These are phyloP conservation scores for Diplodus sargus DNA, from an alignment of 2,797 vertebrate species.

Conservation along the genomic window DNA sequence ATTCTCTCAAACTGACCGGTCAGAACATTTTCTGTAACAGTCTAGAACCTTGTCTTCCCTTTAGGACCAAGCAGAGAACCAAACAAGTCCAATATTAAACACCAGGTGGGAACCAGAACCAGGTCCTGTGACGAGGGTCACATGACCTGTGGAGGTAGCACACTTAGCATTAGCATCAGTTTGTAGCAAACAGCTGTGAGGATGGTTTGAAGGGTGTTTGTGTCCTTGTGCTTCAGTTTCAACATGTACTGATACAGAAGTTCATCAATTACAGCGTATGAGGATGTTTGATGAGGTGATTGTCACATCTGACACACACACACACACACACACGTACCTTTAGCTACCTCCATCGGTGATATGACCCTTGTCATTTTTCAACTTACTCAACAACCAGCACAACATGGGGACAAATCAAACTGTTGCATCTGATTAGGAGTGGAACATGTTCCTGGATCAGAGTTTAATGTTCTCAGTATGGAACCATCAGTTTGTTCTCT, in stretches of 20 bases:
- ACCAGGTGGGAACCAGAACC: background rate
- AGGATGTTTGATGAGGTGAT: background rate
- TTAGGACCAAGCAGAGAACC: background rate
- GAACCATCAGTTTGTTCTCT: slow-evolving; percentile 15
- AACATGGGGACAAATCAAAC: background rate
- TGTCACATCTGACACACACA: too few relatives aligned
- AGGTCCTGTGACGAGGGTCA: slow-evolving; percentile 9
- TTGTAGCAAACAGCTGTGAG: too few relatives aligned
- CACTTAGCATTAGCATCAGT: slow-evolving; percentile 4
- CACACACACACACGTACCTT: too few relatives aligned
- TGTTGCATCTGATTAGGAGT: background rate
- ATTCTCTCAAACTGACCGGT: background rate
- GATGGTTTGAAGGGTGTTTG: too few relatives aligned
- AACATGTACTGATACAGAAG: background rate
- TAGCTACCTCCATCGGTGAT: slow-evolving; percentile 16
- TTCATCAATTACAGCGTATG: too few relatives aligned
- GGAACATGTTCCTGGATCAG: background rate
- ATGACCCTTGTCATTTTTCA: slow-evolving; percentile 14
- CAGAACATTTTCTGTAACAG: background rate
- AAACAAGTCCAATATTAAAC: background rate
- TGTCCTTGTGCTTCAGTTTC: slow-evolving; percentile 4
- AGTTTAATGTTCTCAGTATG: background rate
- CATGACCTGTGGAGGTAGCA: slow-evolving; percentile 23
- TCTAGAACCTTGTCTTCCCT: background rate
- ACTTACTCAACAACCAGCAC: slow-evolving; percentile 3